These are phyloP conservation scores for Tigriopus californicus DNA, from an alignment of 2,888 invertebrate genomes.

Conservation along the genomic window DNA sequence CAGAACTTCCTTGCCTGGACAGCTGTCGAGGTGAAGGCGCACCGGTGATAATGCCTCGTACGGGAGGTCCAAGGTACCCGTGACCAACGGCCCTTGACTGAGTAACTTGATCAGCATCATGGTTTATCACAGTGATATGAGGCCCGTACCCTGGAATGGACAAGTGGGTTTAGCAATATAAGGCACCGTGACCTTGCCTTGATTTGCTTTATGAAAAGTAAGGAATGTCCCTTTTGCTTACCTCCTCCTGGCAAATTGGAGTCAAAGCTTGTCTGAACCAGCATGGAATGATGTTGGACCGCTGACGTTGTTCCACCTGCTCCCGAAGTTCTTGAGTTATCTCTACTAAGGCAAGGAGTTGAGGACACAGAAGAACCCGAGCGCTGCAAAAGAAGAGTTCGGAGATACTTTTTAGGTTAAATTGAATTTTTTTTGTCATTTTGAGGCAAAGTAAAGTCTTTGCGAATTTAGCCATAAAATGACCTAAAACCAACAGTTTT, in stretches of 20 bases:
- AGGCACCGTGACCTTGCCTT: too few species aligned
- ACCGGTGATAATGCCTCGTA: conserved; percentile 20
- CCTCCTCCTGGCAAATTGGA: conserved; percentile 29
- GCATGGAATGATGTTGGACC: conserved; percentile 43
- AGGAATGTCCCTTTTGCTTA: too few species aligned
- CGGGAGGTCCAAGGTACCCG: too few species aligned
- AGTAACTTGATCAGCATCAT: conserved; percentile 44
- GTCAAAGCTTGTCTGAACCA: conserved; percentile 54
- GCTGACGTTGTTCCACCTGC: background rate
- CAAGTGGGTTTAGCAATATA: too few species aligned
- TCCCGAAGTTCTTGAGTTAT: conserved; percentile 7
- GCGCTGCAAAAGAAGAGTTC: background rate
- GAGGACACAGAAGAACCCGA: conserved; percentile 8
- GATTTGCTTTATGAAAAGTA: too few species aligned
- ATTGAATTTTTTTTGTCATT: too few species aligned
- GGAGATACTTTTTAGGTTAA: background rate
- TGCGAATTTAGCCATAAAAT: too few species aligned
- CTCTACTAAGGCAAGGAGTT: conserved; percentile 12
- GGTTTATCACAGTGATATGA: conserved; percentile 83
- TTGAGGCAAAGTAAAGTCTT: too few species aligned
- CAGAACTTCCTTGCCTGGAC: conserved; percentile 38
- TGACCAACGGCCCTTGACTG: conserved; percentile 7
- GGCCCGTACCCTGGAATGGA: conserved; percentile 31
- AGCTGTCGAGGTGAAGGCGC: conserved; percentile 25
- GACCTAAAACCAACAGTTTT: too few species aligned